phyloP scores from a whole-genome alignment of 2,797 vertebrate genomes.

The Aldrovandia affinis region DNA sequence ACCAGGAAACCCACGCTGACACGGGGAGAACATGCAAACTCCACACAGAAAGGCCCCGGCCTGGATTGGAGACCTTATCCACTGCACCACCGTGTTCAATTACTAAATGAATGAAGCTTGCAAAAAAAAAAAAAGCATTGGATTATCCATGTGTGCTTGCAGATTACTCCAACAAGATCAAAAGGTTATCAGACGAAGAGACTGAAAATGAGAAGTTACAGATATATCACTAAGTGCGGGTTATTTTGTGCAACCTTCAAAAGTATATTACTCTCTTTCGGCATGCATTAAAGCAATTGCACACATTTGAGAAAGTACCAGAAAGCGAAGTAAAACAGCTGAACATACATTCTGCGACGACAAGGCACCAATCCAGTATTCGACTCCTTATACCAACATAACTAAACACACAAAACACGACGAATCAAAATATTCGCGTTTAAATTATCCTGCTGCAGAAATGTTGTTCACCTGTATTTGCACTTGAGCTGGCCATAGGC shows the following conservation, averaged over 20 bases:
- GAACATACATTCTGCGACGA: background rate
- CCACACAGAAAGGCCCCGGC: too few relatives aligned
- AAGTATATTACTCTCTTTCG: background rate
- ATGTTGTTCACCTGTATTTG: background rate
- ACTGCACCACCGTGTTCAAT: conserved; percentile 22
- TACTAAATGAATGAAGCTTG: conserved; percentile 17
- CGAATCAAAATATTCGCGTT: background rate
- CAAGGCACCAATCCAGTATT: background rate
- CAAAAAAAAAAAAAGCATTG: background rate
- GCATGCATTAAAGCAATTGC: background rate
- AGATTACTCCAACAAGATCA: background rate
- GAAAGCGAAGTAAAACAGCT: background rate
- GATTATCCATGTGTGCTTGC: background rate
- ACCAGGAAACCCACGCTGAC: too few relatives aligned
- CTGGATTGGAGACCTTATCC: too few relatives aligned
- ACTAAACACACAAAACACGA: background rate
- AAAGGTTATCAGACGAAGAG: background rate
- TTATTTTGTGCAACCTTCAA: background rate
- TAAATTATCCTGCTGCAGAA: background rate
- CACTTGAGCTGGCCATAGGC: background rate
- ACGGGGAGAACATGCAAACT: too few relatives aligned
- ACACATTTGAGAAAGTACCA: background rate
- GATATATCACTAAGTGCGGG: background rate
- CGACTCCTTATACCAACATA: background rate
- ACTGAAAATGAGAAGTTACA: background rate